phyloP scores from a whole-genome alignment of 1,140 invertebrate genomes.

The Temnothorax longispinosus region DNA sequence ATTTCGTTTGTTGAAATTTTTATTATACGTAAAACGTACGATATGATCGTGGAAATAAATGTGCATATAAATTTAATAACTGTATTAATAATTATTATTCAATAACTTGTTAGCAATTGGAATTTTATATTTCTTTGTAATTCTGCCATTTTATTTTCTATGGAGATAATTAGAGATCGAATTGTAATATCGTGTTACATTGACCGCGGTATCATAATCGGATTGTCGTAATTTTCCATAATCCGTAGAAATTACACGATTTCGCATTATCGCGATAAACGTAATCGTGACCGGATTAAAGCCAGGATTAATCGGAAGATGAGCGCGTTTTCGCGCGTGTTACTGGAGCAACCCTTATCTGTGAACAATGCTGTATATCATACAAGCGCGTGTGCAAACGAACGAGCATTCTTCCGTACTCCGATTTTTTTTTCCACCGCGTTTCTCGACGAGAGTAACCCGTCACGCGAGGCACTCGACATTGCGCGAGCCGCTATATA shows the following conservation, averaged over 20 bases:
- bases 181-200: background rate
- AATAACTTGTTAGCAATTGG: background rate
- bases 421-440: conserved; percentile 1
- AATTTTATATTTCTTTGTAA: background rate
- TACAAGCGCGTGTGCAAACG: background rate
- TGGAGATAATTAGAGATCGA: background rate
- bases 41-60: background rate
- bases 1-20: background rate
- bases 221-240: background rate
- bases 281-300: background rate
- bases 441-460: conserved; percentile 29
- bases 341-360: conserved; percentile 8
- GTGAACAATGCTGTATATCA: background rate
- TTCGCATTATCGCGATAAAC: background rate
- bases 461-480: conserved; percentile 39
- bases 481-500: conserved; percentile 8
- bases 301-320: background rate
- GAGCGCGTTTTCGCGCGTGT: conserved; percentile 17
- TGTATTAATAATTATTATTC: background rate
- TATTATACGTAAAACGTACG: background rate
- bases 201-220: background rate
- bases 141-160: background rate
- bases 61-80: background rate
- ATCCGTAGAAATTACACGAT: background rate
- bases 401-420: conserved; percentile 9